These are phyloP conservation scores for Cheilosia urbana DNA, from an alignment of 2,888 invertebrate species.

Conservation along the genomic window DNA sequence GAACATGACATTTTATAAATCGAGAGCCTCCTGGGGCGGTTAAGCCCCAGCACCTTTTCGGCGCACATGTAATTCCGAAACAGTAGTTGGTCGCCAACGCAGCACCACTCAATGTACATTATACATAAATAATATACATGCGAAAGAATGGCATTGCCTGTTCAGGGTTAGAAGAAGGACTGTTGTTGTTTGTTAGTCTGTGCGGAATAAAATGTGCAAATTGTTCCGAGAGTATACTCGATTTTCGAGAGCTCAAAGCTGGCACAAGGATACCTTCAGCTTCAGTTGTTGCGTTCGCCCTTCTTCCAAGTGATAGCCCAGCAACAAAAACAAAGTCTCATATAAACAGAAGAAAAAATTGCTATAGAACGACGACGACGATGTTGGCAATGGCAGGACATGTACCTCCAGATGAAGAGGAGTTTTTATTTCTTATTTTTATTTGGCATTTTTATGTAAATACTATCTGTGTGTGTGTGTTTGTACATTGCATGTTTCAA, in stretches of 20 bases:
- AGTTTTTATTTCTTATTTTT: constrained; percentile 22
- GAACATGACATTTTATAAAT: constrained; percentile 75
- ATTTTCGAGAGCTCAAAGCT: constrained; percentile 69
- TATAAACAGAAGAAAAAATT: constrained; percentile 43
- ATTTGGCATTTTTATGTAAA: constrained; percentile 7
- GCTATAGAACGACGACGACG: constrained; percentile 9
- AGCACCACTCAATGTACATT: constrained; percentile 29
- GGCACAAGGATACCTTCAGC: constrained; percentile 60
- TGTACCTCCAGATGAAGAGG: constrained; percentile 38
- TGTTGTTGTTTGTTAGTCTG: constrained; percentile 26
- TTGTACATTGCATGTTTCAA: constrained; percentile 26
- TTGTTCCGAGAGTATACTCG: constrained; percentile 68
- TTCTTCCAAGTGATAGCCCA: constrained; percentile 52
- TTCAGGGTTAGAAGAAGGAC: constrained; percentile 29
- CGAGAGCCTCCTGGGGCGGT: constrained; percentile 70
- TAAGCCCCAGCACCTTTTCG: constrained; percentile 59
- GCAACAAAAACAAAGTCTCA: constrained; percentile 59
- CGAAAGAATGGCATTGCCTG: constrained; percentile 26
- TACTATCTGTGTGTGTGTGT: constrained; percentile 6
- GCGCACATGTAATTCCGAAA: constrained; percentile 23
- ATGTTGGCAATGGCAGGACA: constrained; percentile 65
- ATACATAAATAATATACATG: neutral
- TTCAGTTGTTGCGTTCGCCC: constrained; percentile 11
- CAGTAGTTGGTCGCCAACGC: constrained; percentile 27
- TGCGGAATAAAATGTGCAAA: constrained; percentile 50